Evolutionary conservation across 2,888 invertebrate genomes (phyloP), one percentile per base, ranked within the genome.

Genomic region (Furcula furcula): DNA sequence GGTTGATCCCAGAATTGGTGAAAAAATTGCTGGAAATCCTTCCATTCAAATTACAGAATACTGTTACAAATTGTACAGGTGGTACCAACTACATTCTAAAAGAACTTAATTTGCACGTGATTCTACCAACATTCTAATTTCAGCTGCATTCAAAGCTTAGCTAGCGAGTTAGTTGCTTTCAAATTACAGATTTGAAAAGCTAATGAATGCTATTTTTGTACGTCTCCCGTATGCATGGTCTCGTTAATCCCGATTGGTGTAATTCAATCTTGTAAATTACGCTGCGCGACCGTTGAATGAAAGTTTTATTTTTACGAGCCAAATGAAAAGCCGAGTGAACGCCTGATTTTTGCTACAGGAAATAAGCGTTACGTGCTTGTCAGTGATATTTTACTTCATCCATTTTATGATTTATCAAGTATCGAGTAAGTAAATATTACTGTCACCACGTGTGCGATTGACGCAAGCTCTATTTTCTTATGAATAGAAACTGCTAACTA

Each of bases 81-180:
- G 34, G 18, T 40, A 42, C 49, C 42, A 47, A 49, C 49, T 52
- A 42, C 44, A 50, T 55, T 37, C 37, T 44, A 40, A 51, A 51
- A 34, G 33, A 45, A 42, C 37, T 30, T 49, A 59, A 58, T 61
- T 52, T 51, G 55, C 62, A 58, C 62, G 64, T 64, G 42, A 64
- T 43, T 47, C 46, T 46, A 48, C 46, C 51, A 59, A 59, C 55
- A 54, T 63, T 57, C 62, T 50, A 55, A 64, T 56, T 61, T 51
- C 46, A 37, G 33, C 37, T 29, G 34, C 43, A 47, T 55, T 53
- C 49, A 47, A 19, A 37, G 34, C n/a, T n/a, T n/a, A n/a, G n/a
- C 49, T 52, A 57, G 52, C 45, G 45, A 47, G 18, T 36, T 33
- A 32, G 37, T 39, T 44, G 34, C 35, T 40, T 46, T 61, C 40